Base-by-base conservation (phyloP, 1,140 invertebrate species). In the Orchesella cincta region DNA sequence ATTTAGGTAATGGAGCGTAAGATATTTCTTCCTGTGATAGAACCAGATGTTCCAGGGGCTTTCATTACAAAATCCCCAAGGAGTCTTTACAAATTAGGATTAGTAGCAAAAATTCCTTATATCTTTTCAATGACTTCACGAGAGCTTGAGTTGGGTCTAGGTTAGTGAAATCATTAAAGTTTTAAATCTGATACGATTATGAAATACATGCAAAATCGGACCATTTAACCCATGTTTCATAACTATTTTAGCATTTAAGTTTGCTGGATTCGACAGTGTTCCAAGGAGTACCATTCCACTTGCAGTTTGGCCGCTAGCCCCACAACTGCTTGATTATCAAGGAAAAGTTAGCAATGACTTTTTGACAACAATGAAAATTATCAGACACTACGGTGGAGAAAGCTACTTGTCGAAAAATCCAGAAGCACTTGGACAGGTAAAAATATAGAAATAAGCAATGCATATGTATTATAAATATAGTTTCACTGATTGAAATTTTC, bases 101-200 rank as follows among this genome's bases (percentile, higher is more conserved):
- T 33, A 67, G 79, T 80, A 18, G 75, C 78, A 0, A 74, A 73
- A 46, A 62, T 80, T 2, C 78, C 78, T 20, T 77, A 33, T 35
- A 80, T 80, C 0, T 52, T 64, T n/a, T 75, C 51, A 16, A 54
- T 77, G 39, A 77, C 76, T 2, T 73, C 71, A 2, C 5, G 39
- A 51, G 71, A 73, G 28, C 34, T 73, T 29, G 39, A 73, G 23
- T 31, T 67, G n/a, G 62, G 62, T 16, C 33, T 67, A 67, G 62
- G 62, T 67, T 67, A 67, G 28, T 8, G 54, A 57, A 67, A 67
- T 12, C 39, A 46, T 12, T 46, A 46, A 46, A 8, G 39, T 46
- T 12, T 8, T 12, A 46, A 46, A 46, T 46, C 39, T 12, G 20
- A 46, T 46, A n/a, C n/a, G n/a, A n/a, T n/a, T 46, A 46, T 46